phyloP scores from a whole-genome alignment of 1,140 invertebrate genomes.

The Papilio polytes region DNA sequence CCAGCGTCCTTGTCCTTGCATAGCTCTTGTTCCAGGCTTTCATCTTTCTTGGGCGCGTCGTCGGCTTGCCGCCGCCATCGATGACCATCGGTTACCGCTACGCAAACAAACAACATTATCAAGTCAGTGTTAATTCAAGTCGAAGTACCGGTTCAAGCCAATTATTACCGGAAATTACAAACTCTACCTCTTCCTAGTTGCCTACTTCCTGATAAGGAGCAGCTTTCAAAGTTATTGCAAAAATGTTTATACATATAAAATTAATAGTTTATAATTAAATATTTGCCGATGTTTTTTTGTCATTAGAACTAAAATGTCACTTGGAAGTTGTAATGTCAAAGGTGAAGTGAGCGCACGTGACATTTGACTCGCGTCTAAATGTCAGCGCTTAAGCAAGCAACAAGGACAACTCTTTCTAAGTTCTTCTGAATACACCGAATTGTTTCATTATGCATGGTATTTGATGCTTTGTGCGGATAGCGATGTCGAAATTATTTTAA shows the following conservation, averaged over 20 bases:
- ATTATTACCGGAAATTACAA: conserved; percentile 40
- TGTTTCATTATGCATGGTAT: conserved; percentile 78
- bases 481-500: conserved; percentile 78
- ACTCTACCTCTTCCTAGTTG: conserved; percentile 33
- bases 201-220: conserved; percentile 7
- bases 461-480: conserved; percentile 70
- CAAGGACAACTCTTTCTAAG: conserved; percentile 83
- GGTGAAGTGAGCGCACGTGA: conserved; percentile 76
- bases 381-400: conserved; percentile 81
- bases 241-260: conserved; percentile 22
- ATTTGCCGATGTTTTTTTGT: conserved; percentile 57
- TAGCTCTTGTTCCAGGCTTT: conserved; percentile 93
- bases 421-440: conserved; percentile 75
- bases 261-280: conserved; percentile 38
- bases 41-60: conserved; percentile 89
- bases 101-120: conserved; percentile 45
- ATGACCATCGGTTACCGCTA: conserved; percentile 64
- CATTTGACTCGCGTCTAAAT: conserved; percentile 80
- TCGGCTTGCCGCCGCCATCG: conserved; percentile 84
- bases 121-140: conserved; percentile 35
- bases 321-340: conserved; percentile 75
- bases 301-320: conserved; percentile 74
- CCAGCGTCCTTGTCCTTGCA: conserved; percentile 98
- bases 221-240: conserved; percentile 31
- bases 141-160: background rate